Conservation (phyloP, 2,888 invertebrate genomes). For the Eledona agricola region DNA sequence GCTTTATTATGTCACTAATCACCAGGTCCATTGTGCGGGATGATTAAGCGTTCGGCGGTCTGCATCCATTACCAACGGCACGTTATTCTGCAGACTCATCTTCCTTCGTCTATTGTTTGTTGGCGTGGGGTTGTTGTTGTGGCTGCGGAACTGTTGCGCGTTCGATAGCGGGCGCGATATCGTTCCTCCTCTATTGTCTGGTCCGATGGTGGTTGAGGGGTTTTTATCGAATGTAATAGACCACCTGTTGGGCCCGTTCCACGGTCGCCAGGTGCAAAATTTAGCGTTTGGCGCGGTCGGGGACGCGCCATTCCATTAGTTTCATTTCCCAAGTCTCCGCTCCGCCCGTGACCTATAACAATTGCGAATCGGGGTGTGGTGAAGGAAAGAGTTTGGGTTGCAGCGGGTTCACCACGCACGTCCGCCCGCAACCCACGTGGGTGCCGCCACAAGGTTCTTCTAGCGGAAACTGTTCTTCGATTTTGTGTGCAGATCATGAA, state of each 20-base stretch:
- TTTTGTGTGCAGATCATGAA: no score
- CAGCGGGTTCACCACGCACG: no score
- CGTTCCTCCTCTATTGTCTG: slow-evolving; percentile 25
- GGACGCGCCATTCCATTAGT: slow-evolving; percentile 21
- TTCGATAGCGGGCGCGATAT: slow-evolving; percentile 25
- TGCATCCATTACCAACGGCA: no score
- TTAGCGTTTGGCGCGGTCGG: no score
- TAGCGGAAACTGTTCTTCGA: no score
- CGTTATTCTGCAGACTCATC: no score
- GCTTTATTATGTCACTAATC: slow-evolving; percentile 1
- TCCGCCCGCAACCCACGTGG: no score
- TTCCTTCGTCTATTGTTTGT: no score
- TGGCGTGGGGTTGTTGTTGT: no score
- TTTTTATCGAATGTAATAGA: slow-evolving; percentile 33
- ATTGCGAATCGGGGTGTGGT: slow-evolving; percentile 17
- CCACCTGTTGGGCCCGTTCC: slow-evolving; percentile 38
- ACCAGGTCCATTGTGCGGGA: slow-evolving; percentile 9
- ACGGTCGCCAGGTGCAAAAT: slow-evolving; percentile 9
- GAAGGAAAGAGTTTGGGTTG: no score
- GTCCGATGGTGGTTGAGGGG: slow-evolving; percentile 24
- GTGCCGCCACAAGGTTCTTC: no score
- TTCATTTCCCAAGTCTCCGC: slow-evolving; percentile 16
- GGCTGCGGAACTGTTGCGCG: slow-evolving; percentile 28
- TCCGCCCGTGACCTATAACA: slow-evolving; percentile 10
- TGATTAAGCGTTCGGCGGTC: slow-evolving; percentile 10